Percentiles rank a stretch among this genome's conserved stretches.
These are phyloP conservation scores for Aspidapion aeneum DNA, from an alignment of 2,888 invertebrate genomes.

Conservation along the genomic window DNA sequence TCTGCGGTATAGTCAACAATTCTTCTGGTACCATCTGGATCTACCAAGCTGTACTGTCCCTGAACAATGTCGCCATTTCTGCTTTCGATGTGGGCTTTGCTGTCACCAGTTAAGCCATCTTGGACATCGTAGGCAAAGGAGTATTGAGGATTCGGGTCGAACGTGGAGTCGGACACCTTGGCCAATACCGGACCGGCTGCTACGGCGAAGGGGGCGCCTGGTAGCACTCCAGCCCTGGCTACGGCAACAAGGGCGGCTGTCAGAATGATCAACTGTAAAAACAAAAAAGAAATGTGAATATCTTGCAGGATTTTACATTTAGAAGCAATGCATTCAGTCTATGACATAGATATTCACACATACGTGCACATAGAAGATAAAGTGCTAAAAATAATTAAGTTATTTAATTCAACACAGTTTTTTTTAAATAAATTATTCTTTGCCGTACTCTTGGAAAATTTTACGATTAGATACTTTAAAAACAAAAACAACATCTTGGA, in stretches of 20 bases:
- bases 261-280: conserved; percentile 27
- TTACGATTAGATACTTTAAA: no score
- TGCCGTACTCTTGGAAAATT: no score
- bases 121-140: conserved; percentile 67
- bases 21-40: conserved; percentile 61
- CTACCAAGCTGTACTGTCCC: conserved; percentile 59
- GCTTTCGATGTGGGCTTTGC: conserved; percentile 52
- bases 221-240: conserved; percentile 40
- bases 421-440: no score
- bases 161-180: conserved; percentile 47
- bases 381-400: no score
- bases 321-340: no score
- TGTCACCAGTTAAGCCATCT: conserved; percentile 61
- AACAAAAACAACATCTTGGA: no score
- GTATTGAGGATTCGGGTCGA: conserved; percentile 63
- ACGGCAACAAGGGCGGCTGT: conserved; percentile 44
- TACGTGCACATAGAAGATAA: no score
- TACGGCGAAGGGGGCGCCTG: conserved; percentile 37
- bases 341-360: no score
- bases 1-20: conserved; percentile 64
- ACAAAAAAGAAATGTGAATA: no score
- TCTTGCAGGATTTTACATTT: not conserved
- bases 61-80: conserved; percentile 63
- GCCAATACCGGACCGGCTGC: conserved; percentile 48
- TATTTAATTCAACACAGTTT: no score